Conservation (phyloP, 2,888 invertebrate genomes). For the Eupelmus urozonus region DNA sequence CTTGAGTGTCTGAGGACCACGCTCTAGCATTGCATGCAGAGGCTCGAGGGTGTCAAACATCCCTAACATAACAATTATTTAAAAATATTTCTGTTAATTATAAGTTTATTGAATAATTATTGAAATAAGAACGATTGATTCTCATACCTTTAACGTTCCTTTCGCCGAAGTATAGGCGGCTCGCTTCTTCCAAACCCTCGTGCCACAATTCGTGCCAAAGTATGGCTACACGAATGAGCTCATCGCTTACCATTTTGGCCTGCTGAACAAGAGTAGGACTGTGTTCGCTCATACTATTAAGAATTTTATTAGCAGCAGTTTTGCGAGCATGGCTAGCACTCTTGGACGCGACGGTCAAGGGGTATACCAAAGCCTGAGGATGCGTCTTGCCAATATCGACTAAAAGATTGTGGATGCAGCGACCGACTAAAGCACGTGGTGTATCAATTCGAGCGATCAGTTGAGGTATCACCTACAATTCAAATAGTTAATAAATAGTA, state of each 20-base stretch:
- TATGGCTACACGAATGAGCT: conserved; percentile 97
- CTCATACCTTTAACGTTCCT: conserved; percentile 89
- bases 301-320: conserved; percentile 94
- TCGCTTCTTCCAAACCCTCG: conserved; percentile 97
- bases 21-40: conserved; percentile 94
- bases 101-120: neutral
- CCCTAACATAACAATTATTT: conserved; percentile 77
- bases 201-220: conserved; percentile 99
- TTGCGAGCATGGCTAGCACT: conserved; percentile 91
- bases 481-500: neutral
- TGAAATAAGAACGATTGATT: too few species aligned
- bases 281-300: conserved; percentile 97
- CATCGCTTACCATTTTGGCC: conserved; percentile 97
- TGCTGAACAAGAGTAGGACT: conserved; percentile 95
- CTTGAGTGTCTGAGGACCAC: conserved; percentile 96
- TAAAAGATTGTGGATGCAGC: conserved; percentile 93
- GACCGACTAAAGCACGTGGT: conserved; percentile 90
- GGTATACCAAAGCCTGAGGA: conserved; percentile 98
- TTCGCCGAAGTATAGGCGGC: conserved; percentile 95
- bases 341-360: conserved; percentile 97
- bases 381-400: conserved; percentile 98
- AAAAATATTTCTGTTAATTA: neutral
- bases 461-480: conserved; percentile 97
- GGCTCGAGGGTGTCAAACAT: conserved; percentile 98
- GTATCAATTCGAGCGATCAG: conserved; percentile 98